Conservation (phyloP, 2,888 invertebrate species). For the Athetis lepigone region DNA sequence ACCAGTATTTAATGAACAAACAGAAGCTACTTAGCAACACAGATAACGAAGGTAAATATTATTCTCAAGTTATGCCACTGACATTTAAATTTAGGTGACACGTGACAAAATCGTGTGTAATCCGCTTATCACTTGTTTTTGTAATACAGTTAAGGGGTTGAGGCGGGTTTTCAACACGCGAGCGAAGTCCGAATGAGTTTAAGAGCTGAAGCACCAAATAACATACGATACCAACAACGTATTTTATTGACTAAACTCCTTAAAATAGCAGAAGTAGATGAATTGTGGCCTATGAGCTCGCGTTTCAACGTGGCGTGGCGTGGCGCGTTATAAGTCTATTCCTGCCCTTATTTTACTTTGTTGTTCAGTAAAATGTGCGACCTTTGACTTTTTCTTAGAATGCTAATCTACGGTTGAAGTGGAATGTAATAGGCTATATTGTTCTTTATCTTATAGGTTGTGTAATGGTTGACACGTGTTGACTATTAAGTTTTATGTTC, state of each 20-base stretch:
- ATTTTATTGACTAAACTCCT: too few relatives aligned
- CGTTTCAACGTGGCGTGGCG: too few relatives aligned
- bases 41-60: constrained; percentile 59
- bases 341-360: not conserved
- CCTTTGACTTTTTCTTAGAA: constrained; percentile 8
- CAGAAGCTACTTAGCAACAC: constrained; percentile 57
- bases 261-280: too few relatives aligned
- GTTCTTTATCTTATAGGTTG: not conserved
- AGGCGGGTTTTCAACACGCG: constrained; percentile 25
- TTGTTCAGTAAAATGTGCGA: not conserved
- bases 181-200: constrained; percentile 17
- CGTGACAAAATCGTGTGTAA: constrained; percentile 45
- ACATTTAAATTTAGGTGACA: constrained; percentile 58
- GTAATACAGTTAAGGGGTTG: constrained; percentile 32
- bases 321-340: too few relatives aligned
- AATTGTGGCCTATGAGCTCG: too few relatives aligned
- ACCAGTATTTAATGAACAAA: constrained; percentile 69
- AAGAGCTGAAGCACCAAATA: too few relatives aligned
- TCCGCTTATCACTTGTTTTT: constrained; percentile 60
- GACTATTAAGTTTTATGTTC: not conserved
- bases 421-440: not conserved
- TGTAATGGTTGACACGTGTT: constrained; percentile 21
- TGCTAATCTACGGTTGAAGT: not conserved
- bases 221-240: too few relatives aligned
- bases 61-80: constrained; percentile 50